Evolutionary conservation across 2,888 invertebrate genomes (phyloP).

Genomic region (Melinaea menophilus): DNA sequence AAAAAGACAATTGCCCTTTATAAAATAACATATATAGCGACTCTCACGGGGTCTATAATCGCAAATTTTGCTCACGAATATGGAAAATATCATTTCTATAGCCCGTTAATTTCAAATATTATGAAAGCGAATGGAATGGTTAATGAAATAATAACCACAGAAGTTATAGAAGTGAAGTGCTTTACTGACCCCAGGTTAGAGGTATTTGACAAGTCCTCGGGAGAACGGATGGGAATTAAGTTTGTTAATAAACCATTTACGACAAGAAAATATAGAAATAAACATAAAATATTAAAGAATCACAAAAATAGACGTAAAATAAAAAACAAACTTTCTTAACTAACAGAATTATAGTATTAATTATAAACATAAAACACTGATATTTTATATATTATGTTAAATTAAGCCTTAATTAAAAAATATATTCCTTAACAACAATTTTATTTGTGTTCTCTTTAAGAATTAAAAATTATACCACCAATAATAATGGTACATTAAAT

Average conservation of each 20-base stretch:
- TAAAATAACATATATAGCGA: slow-evolving; percentile 46
- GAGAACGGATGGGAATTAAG: slow-evolving; percentile 30
- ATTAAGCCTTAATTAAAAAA: too few relatives aligned
- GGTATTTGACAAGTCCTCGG: slow-evolving; percentile 45
- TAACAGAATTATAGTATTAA: too few relatives aligned
- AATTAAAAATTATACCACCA: too few relatives aligned
- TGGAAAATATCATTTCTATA: slow-evolving; percentile 61
- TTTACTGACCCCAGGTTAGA: slow-evolving; percentile 49
- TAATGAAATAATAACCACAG: slow-evolving; percentile 51
- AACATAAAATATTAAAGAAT: background rate
- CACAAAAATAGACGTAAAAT: too few relatives aligned
- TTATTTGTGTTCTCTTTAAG: too few relatives aligned
- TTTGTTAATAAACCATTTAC: slow-evolving; percentile 15
- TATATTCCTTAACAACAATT: too few relatives aligned
- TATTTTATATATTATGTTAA: too few relatives aligned
- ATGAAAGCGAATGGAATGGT: slow-evolving; percentile 52
- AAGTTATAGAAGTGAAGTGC: slow-evolving; percentile 51
- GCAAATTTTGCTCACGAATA: slow-evolving; percentile 50
- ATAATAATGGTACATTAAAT: too few relatives aligned
- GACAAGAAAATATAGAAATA: slow-evolving; percentile 9
- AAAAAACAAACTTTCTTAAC: too few relatives aligned
- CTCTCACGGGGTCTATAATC: slow-evolving; percentile 48
- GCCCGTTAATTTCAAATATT: slow-evolving; percentile 49
- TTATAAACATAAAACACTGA: too few relatives aligned
- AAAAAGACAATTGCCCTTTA: slow-evolving; percentile 47